phyloP scores from a whole-genome alignment of 2,113 vertebrate species.

The Gila orcuttii region DNA sequence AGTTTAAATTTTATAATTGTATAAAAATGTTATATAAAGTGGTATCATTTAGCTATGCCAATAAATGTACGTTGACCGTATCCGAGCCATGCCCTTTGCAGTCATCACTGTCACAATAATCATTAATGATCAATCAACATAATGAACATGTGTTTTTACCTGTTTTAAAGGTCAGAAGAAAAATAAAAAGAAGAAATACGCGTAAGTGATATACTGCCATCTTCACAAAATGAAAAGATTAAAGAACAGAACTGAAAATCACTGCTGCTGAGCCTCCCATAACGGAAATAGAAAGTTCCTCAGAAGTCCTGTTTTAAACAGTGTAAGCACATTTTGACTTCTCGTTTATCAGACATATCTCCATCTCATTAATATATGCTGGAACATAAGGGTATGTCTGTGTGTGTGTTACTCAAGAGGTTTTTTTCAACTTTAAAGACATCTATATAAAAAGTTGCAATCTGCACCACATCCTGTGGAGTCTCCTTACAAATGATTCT shows the following conservation, averaged over 20 bases:
- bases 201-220: not conserved
- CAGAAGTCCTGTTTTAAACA: not conserved
- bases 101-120: not conserved
- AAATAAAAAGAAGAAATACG: constrained; percentile 6
- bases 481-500: too few relatives aligned
- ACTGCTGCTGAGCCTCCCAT: not conserved
- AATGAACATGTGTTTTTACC: not conserved
- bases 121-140: not conserved
- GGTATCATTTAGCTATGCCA: too few relatives aligned
- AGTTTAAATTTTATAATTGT: too few relatives aligned
- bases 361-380: too few relatives aligned
- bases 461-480: too few relatives aligned
- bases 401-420: too few relatives aligned
- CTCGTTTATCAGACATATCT: too few relatives aligned
- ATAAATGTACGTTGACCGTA: not conserved
- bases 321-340: too few relatives aligned
- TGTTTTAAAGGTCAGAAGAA: not conserved
- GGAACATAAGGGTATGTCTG: too few relatives aligned
- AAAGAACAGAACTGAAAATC: not conserved
- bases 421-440: too few relatives aligned
- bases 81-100: not conserved
- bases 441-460: too few relatives aligned
- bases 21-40: too few relatives aligned
- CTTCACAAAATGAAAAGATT: not conserved
- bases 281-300: not conserved